phyloP scores from a whole-genome alignment of 2,113 vertebrate genomes.

The Heloderma charlesbogerti region DNA sequence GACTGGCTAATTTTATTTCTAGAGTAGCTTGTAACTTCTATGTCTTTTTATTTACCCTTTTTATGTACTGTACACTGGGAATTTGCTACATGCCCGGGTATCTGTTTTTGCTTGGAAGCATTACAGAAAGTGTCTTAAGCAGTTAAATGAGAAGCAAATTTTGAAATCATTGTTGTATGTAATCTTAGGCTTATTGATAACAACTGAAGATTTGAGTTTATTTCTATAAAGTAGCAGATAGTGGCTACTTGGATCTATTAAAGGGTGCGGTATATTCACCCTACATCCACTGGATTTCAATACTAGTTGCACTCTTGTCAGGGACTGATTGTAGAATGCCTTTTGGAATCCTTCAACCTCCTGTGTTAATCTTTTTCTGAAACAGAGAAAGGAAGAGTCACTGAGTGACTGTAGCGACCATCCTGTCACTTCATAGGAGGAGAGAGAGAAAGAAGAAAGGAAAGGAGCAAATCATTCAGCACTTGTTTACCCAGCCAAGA shows the following conservation, averaged over 20 bases:
- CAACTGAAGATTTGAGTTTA: not conserved
- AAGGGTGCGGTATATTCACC: not conserved
- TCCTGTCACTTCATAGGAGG: not conserved
- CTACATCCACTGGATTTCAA: not conserved
- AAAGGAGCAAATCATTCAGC: not conserved
- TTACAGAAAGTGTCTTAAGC: not conserved
- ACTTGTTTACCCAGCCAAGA: not conserved
- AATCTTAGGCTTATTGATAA: not conserved
- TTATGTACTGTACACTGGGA: not conserved
- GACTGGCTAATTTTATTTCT: conserved; percentile 18
- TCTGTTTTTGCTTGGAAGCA: not conserved
- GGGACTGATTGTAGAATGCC: not conserved
- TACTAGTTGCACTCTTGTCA: not conserved
- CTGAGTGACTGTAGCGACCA: not conserved
- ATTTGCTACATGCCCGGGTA: not conserved
- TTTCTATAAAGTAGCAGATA: not conserved
- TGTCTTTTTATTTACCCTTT: conserved; percentile 3
- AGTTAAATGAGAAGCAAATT: not conserved
- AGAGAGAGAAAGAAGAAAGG: not conserved
- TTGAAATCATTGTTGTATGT: not conserved
- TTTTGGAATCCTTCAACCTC: not conserved
- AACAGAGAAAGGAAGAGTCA: not conserved
- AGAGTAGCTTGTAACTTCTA: not conserved
- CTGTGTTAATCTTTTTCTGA: not conserved
- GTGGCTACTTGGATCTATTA: not conserved